These are phyloP conservation scores for Watersipora subatra DNA, from an alignment of 1,140 invertebrate genomes.

Conservation along the genomic window DNA sequence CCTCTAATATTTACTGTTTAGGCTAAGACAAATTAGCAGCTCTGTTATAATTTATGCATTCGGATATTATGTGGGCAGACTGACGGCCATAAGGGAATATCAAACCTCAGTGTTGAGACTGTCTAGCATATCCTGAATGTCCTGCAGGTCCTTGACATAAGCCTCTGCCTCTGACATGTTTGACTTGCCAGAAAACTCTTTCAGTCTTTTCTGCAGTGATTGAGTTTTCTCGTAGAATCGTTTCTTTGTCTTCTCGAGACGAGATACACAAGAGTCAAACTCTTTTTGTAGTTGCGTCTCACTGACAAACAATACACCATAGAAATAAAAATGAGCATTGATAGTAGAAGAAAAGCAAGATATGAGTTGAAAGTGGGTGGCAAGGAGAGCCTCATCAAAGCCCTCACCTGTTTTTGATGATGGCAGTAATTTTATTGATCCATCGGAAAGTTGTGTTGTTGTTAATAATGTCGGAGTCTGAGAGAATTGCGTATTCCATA, in stretches of 20 bases:
- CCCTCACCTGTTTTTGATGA: constrained; percentile 59
- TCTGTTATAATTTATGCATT: no score
- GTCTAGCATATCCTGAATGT: constrained; percentile 27
- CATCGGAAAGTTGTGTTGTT: constrained; percentile 71
- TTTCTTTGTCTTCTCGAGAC: constrained; percentile 26
- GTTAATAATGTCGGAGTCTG: constrained; percentile 60
- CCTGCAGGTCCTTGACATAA: constrained; percentile 26
- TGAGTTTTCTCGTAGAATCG: constrained; percentile 22
- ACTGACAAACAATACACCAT: constrained; percentile 15
- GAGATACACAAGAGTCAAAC: constrained; percentile 27
- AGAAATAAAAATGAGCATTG: constrained; percentile 49
- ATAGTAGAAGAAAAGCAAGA: constrained; percentile 57
- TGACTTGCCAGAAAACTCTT: constrained; percentile 29
- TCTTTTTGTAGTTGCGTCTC: constrained; percentile 34
- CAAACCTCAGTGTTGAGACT: constrained; percentile 29
- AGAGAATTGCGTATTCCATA: constrained; percentile 57
- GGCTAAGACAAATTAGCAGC: no score
- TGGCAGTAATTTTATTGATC: constrained; percentile 74
- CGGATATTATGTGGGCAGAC: no score
- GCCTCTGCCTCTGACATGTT: constrained; percentile 34
- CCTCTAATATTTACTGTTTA: no score
- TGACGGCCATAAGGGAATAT: no score
- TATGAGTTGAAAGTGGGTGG: constrained; percentile 50
- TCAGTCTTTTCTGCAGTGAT: constrained; percentile 23
- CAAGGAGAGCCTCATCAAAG: constrained; percentile 42